A percentile compares a stretch with the other conserved stretches of the same genome.
Conservation (phyloP, 2,113 vertebrate genomes). For the Heliornis fulica region DNA sequence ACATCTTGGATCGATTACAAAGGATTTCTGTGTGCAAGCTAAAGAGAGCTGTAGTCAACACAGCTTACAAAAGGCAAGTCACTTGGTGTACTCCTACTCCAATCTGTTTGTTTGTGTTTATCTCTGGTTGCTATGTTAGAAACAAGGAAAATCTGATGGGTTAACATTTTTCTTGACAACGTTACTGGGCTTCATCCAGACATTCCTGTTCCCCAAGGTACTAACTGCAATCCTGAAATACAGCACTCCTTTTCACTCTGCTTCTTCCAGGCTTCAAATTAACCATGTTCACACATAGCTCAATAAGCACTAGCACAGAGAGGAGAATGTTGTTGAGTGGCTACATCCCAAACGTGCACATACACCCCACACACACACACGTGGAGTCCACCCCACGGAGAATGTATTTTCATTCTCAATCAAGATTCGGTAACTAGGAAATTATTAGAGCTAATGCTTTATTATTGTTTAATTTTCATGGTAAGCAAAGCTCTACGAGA, state of each 20-base stretch:
- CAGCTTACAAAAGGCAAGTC: conserved; percentile 37
- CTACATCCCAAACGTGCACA: not conserved
- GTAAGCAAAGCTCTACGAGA: conserved; percentile 9
- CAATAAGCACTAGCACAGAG: not conserved
- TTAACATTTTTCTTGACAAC: conserved; percentile 39
- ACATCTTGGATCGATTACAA: conserved; percentile 19
- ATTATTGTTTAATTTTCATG: not conserved
- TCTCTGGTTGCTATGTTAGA: conserved; percentile 72
- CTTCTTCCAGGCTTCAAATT: not conserved
- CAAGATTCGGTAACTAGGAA: not conserved
- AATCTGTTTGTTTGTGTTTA: conserved; percentile 72
- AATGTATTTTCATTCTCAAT: not conserved
- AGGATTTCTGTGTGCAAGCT: conserved; percentile 31
- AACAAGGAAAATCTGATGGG: conserved; percentile 55
- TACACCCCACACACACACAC: not conserved
- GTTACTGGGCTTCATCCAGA: conserved; percentile 38
- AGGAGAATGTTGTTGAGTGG: not conserved
- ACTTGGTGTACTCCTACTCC: conserved; percentile 48
- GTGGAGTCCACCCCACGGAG: not conserved
- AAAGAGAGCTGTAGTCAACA: conserved; percentile 33
- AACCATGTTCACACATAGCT: not conserved
- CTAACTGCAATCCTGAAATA: not conserved
- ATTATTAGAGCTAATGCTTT: not conserved
- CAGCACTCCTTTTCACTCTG: not conserved
- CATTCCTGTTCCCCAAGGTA: conserved; percentile 9